Base-by-base conservation (phyloP, 1,140 invertebrate genomes). In the Zaprionus capensis region DNA sequence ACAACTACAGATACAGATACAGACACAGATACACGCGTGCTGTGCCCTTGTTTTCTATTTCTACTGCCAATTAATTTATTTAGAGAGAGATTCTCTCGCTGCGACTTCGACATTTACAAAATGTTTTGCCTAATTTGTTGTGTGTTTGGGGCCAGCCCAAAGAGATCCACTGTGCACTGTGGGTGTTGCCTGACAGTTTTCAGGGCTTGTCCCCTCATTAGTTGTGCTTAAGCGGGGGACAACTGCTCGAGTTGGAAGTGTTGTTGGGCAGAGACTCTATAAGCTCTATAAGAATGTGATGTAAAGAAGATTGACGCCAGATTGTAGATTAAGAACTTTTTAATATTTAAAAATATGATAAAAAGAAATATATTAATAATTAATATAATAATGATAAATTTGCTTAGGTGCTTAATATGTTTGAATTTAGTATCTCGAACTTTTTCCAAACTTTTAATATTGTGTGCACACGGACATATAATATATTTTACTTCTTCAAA, bases 91-190 rank as follows among this genome's bases (percentile, higher is more conserved):
- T 44, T 28, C 38, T 61, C 56, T 36, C 28, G 15, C 67, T 22
- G 28, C 41, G 15, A 62, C 76, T 85, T 82, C 76, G 85, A 90
- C 85, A 85, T 90, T 90, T 85, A 90, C 85, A 90, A 90, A 90
- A 90, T 90, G 85, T 90, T 90, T 90, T 90, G 79, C 73, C 80
- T 91, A 90, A 90, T 90, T 90, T 90, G 79, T 90, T 51, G 46
- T 51, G 36, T 24, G 46, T 51, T 71, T 58, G 31, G 9, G 31
- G 31, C 31, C 31, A 34, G 31, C 31, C 15, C 14, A 56, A 46
- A 28, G 22, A 44, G 22, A 44, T 34, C 59, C 22, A 41, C 14
- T 65, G 69, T 62, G 65, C 34, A 57, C 78, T 81, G 85, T 88
- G 85, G 85, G 85, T 85, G 85, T 90, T 85, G 70, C 72, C 69